Conservation (phyloP, 2,888 invertebrate genomes). For the Volucella inanis region DNA sequence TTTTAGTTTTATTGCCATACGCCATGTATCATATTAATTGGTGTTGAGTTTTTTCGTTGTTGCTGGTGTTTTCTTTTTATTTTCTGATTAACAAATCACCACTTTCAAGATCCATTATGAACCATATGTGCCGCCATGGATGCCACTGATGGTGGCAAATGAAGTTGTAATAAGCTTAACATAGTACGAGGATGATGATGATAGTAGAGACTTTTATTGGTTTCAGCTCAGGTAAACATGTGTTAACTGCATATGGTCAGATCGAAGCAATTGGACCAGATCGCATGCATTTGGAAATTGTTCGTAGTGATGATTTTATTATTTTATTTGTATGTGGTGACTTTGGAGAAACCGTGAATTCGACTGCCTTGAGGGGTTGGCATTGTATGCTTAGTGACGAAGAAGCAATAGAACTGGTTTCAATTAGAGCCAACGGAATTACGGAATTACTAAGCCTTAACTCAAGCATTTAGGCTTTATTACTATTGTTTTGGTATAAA, state of each 20-base stretch:
- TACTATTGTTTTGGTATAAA: no score
- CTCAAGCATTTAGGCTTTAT: no score
- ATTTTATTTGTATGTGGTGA: no score
- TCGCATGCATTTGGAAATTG: background rate
- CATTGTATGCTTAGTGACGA: no score
- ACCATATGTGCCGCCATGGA: background rate
- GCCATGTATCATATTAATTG: conserved; percentile 50
- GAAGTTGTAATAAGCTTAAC: background rate
- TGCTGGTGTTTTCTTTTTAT: no score
- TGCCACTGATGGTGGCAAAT: conserved; percentile 5
- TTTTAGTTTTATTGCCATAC: conserved; percentile 24
- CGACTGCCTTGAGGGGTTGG: no score
- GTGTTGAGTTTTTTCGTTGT: conserved; percentile 19
- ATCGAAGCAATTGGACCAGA: conserved; percentile 36
- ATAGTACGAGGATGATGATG: background rate
- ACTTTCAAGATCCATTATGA: background rate
- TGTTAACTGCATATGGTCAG: conserved; percentile 34
- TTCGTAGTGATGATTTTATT: no score
- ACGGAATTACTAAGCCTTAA: no score
- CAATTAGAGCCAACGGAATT: no score
- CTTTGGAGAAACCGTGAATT: no score
- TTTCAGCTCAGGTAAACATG: conserved; percentile 22
- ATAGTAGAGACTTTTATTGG: conserved; percentile 3
- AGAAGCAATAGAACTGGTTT: no score
- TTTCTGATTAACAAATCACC: conserved; percentile 29